These are phyloP conservation scores for Drosophila murphyi DNA, from an alignment of 1,140 invertebrate species.

Conservation along the genomic window DNA sequence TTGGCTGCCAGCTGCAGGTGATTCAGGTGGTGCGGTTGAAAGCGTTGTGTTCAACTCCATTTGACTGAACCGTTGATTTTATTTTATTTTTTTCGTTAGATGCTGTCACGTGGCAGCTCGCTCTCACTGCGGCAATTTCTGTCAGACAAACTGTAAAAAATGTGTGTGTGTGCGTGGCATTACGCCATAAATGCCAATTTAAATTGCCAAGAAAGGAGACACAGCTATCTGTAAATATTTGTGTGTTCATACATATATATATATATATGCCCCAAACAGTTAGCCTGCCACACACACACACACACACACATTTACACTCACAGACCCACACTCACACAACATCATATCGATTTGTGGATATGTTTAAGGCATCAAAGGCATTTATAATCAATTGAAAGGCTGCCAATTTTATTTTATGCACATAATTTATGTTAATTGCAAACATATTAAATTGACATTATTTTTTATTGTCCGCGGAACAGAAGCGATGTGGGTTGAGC, in stretches of 20 bases:
- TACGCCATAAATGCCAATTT: slow-evolving; percentile 69
- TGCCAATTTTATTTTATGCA: slow-evolving; percentile 67
- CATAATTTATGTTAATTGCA: slow-evolving; percentile 80
- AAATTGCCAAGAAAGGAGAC: slow-evolving; percentile 26
- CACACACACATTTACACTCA: slow-evolving; percentile 6
- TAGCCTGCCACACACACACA: neutral
- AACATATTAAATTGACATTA: slow-evolving; percentile 72
- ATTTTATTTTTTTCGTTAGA: slow-evolving; percentile 11
- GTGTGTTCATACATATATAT: neutral
- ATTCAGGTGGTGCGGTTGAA: slow-evolving; percentile 6
- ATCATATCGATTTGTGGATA: slow-evolving; percentile 11
- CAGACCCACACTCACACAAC: slow-evolving; percentile 8
- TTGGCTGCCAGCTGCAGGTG: slow-evolving; percentile 12
- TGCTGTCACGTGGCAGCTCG: slow-evolving; percentile 29
- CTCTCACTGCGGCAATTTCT: slow-evolving; percentile 52
- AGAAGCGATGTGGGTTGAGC: neutral
- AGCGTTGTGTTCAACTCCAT: slow-evolving; percentile 18
- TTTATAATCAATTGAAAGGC: slow-evolving; percentile 78
- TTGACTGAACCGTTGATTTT: slow-evolving; percentile 44
- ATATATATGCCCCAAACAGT: slow-evolving; percentile 1
- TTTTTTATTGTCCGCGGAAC: slow-evolving; percentile 3
- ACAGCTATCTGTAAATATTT: slow-evolving; percentile 23
- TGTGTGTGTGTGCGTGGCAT: slow-evolving; percentile 8
- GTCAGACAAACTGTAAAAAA: slow-evolving; percentile 46
- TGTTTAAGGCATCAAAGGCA: slow-evolving; percentile 41